Evolutionary conservation across 2,888 invertebrate genomes (phyloP).

Genomic region (Chaitophorus viminalis): DNA sequence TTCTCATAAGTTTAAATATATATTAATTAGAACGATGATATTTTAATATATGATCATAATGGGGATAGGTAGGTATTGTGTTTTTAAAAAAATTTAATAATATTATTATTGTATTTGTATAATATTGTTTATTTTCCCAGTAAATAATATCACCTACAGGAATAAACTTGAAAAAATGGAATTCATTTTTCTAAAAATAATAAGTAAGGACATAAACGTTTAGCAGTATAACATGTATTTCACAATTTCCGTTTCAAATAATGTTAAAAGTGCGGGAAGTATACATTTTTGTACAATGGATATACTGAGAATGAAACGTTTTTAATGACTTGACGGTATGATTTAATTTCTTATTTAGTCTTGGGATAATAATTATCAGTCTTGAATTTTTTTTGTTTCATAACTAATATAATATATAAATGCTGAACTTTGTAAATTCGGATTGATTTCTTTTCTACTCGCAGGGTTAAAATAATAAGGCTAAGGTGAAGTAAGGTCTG

Average conservation of each 20-base stretch:
- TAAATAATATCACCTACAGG: not conserved
- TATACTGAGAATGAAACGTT: not conserved
- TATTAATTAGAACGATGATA: too few species aligned
- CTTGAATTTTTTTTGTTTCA: too few species aligned
- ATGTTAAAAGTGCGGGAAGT: not conserved
- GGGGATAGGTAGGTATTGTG: not conserved
- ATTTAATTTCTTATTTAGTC: not conserved
- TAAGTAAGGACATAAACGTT: not conserved
- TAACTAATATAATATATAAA: not conserved
- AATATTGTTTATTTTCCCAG: not conserved
- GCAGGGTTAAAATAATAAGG: not conserved
- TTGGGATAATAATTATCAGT: too few species aligned
- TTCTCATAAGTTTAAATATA: too few species aligned
- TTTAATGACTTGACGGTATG: not conserved
- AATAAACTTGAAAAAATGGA: not conserved
- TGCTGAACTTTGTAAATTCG: not conserved
- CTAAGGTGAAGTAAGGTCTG: not conserved
- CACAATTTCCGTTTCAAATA: constrained; percentile 21
- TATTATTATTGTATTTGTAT: too few species aligned
- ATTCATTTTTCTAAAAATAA: constrained; percentile 13
- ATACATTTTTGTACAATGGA: not conserved
- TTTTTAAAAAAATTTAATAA: too few species aligned
- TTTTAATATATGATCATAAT: not conserved
- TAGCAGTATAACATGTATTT: not conserved
- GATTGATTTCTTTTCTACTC: not conserved